Conservation (phyloP, 2,797 vertebrate species). For the Sebastes taczanowskii region DNA sequence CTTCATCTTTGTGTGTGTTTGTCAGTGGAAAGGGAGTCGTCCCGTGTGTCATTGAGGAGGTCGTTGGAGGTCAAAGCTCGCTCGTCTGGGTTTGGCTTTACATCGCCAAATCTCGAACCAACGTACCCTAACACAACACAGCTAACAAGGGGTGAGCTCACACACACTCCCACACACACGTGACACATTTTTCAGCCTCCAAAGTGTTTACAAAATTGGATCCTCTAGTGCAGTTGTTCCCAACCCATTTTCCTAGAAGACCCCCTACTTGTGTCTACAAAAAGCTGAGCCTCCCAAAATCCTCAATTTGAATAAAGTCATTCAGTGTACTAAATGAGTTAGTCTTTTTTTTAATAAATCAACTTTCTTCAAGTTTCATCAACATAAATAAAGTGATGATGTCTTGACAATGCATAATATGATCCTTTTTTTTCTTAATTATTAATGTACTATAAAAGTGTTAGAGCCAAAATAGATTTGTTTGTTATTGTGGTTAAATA, state of each 20-base stretch:
- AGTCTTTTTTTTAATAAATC: too few relatives aligned
- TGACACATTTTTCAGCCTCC: background rate
- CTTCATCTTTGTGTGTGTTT: slow-evolving; percentile 4
- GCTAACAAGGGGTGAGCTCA: slow-evolving; percentile 54
- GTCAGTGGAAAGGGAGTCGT: slow-evolving; percentile 78
- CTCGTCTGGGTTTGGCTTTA: slow-evolving; percentile 30
- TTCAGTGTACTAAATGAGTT: too few relatives aligned
- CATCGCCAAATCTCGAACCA: slow-evolving; percentile 21
- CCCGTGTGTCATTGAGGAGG: slow-evolving; percentile 71
- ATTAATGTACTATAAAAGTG: too few relatives aligned
- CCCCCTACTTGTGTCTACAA: background rate
- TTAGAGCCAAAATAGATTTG: too few relatives aligned
- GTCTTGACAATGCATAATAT: too few relatives aligned
- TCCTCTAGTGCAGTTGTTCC: background rate
- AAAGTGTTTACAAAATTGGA: background rate
- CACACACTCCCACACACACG: background rate
- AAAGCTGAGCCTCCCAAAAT: too few relatives aligned
- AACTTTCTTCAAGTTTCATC: too few relatives aligned
- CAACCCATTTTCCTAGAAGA: too few relatives aligned
- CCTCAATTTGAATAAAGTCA: too few relatives aligned
- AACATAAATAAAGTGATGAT: too few relatives aligned
- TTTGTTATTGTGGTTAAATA: too few relatives aligned
- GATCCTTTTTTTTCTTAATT: too few relatives aligned
- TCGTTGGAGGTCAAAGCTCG: slow-evolving; percentile 66
- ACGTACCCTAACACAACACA: slow-evolving; percentile 30